Percentiles rank a stretch among this genome's conserved stretches.
These are phyloP conservation scores for Mylabris sibirica DNA, from an alignment of 2,888 invertebrate genomes.

Conservation along the genomic window DNA sequence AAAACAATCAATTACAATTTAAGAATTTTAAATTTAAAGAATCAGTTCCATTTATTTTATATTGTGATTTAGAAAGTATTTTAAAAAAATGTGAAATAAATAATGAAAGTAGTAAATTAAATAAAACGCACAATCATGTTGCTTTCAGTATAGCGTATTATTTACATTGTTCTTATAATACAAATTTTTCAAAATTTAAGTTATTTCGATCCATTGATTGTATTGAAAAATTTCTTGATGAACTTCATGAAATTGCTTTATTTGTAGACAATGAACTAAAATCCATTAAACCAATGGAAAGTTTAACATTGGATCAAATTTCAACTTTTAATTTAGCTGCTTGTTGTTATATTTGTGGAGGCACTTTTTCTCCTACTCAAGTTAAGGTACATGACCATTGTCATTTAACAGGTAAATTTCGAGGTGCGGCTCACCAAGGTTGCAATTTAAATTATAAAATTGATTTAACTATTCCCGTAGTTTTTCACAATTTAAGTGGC, in stretches of 20 bases:
- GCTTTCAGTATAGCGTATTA: conserved; percentile 40
- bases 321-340: background rate
- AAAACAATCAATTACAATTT: conserved; percentile 29
- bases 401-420: conserved; percentile 46
- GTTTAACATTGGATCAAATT: background rate
- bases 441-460: conserved; percentile 52
- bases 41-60: conserved; percentile 32
- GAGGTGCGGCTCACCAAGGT: conserved; percentile 44
- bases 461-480: conserved; percentile 45
- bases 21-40: conserved; percentile 27
- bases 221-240: conserved; percentile 38
- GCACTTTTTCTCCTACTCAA: conserved; percentile 27
- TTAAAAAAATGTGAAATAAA: conserved; percentile 16
- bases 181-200: conserved; percentile 35
- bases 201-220: conserved; percentile 38
- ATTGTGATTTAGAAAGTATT: conserved; percentile 36
- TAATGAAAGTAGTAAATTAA: background rate
- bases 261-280: conserved; percentile 30
- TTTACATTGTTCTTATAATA: conserved; percentile 43
- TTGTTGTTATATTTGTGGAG: conserved; percentile 41
- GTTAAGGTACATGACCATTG: conserved; percentile 45
- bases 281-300: conserved; percentile 32
- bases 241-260: conserved; percentile 33
- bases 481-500: conserved; percentile 50
- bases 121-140: background rate